Base-by-base conservation (phyloP, 1,140 invertebrate species). In the Atta texana region DNA sequence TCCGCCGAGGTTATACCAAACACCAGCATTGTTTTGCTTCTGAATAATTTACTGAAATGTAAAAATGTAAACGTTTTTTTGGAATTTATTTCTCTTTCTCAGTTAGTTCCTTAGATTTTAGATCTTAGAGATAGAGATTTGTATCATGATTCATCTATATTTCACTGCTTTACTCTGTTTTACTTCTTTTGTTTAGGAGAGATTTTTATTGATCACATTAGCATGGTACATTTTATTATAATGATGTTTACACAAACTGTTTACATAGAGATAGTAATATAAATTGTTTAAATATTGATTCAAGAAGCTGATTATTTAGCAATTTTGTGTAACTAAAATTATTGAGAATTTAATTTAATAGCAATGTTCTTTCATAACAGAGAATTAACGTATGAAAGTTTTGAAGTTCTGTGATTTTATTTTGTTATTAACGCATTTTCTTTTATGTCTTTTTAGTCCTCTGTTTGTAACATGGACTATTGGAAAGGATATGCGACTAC, bases 391-490 rank as follows among this genome's bases (percentile, higher is more conserved):
- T 8, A 0, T 39, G 34, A 39, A 39, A 18, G 1, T 71, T 71
- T 49, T 21, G 24, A 51, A 14, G 2, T 34, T 12, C 6, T n/a
- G 2, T 57, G 2, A 61, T 74, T 5, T 34, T 21, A 34, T 34
- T 68, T 14, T 24, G 3, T 51, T 8, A 68, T 18, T 53, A 49
- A 57, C 14, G 4, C 3, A 14, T 44, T 21, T 75, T 61, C 31
- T 74, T 51, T 5, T 0, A 16, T 57, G 16, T 71, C 3, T 87
- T 97, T 97, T 71, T 96, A 99, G 99, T 95, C 99, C 99, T 63
- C 96, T 99, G 92, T 99, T 99, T 96, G 99, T 99, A 55, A 99
- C 99, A 87, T 99, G 99, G 99, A 98, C 98, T 94, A 98, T 98
- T 93, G 99, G 99, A n/a, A 98, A 98, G 93, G 99, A 99, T 92